phyloP scores from a whole-genome alignment of 2,888 invertebrate genomes.

The Litoditis marina region DNA sequence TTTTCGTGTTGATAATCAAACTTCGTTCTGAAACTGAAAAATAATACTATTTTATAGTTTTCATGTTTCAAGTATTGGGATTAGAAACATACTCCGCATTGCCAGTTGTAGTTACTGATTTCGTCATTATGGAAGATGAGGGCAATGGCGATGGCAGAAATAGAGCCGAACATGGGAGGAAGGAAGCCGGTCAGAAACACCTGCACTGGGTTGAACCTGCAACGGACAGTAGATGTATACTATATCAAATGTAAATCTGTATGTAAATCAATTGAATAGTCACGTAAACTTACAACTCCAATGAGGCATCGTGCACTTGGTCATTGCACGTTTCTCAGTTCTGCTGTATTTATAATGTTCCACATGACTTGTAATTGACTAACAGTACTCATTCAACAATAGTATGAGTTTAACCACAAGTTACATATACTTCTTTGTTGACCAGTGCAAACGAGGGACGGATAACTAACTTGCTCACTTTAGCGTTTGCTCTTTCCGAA shows the following conservation, averaged over 20 bases:
- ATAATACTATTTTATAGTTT: background rate
- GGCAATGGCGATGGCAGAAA: constrained; percentile 56
- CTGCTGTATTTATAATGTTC: no score
- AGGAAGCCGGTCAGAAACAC: constrained; percentile 58
- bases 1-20: no score
- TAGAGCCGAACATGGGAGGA: constrained; percentile 58
- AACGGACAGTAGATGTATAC: background rate
- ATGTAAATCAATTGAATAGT: background rate
- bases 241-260: background rate
- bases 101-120: constrained; percentile 61
- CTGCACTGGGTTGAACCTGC: constrained; percentile 44
- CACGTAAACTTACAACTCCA: no score
- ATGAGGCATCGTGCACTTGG: no score
- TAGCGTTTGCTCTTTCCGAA: no score
- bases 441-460: no score
- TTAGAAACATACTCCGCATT: constrained; percentile 60
- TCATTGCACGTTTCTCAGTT: no score
- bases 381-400: background rate
- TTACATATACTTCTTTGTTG: no score
- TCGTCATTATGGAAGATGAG: constrained; percentile 59
- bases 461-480: no score
- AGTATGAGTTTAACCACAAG: no score
- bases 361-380: background rate
- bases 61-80: background rate
- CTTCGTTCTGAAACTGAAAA: no score